These are phyloP conservation scores for Dallia pectoralis DNA, from an alignment of 2,797 vertebrate species.

Conservation along the genomic window DNA sequence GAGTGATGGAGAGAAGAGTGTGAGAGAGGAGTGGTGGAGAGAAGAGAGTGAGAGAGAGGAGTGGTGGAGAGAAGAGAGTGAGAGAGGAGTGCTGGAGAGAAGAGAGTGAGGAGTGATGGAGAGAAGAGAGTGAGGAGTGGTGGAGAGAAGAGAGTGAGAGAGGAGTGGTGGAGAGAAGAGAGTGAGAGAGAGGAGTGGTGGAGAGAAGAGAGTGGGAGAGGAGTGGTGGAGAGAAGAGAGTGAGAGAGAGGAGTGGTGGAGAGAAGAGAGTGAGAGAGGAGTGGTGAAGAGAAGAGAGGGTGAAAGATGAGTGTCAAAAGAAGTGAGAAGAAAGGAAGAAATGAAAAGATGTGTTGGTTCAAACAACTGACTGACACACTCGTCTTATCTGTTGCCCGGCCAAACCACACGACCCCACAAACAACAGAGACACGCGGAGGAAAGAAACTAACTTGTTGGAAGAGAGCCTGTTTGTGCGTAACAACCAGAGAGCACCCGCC, in stretches of 20 bases:
- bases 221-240: background rate
- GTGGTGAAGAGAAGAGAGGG: slow-evolving; percentile 1
- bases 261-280: background rate
- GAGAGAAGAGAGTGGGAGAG: background rate
- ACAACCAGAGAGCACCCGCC: slow-evolving; percentile 38
- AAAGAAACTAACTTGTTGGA: background rate
- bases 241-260: background rate
- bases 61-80: background rate
- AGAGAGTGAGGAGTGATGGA: background rate
- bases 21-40: background rate
- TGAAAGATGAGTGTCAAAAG: slow-evolving; percentile 23
- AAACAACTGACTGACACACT: slow-evolving; percentile 66
- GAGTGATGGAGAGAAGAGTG: slow-evolving; percentile 34
- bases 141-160: slow-evolving; percentile 23
- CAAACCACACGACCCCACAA: slow-evolving; percentile 63
- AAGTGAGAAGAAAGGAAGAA: slow-evolving; percentile 48
- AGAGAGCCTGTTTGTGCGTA: slow-evolving; percentile 33
- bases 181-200: no score
- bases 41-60: background rate
- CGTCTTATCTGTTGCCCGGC: slow-evolving; percentile 72
- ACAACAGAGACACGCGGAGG: slow-evolving; percentile 36
- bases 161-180: background rate
- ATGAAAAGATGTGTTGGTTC: slow-evolving; percentile 72
- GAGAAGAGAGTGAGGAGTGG: slow-evolving; percentile 29
- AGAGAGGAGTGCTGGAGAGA: background rate